Percentiles rank a stretch among this genome's conserved stretches.
These are phyloP conservation scores for Phylloscopus collybita DNA, from an alignment of 2,797 vertebrate genomes.

Conservation along the genomic window DNA sequence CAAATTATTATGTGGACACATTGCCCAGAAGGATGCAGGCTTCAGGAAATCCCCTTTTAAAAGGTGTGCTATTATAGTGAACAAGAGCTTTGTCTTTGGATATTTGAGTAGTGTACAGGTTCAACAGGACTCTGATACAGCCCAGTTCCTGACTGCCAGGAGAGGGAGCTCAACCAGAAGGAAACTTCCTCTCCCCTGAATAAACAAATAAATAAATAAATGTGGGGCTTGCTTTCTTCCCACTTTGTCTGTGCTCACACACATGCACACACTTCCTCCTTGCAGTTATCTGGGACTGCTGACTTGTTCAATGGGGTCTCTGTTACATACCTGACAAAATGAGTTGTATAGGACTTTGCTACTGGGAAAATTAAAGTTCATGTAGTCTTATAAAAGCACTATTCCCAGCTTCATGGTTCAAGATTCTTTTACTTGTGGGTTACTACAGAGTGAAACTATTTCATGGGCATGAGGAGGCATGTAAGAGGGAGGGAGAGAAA, in stretches of 20 bases:
- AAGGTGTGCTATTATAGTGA: neutral
- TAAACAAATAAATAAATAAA: neutral
- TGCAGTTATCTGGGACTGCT: neutral
- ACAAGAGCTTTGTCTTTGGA: neutral
- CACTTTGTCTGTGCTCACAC: neutral
- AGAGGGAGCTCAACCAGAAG: constrained; percentile 47
- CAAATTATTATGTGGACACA: neutral
- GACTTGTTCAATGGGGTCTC: rapidly evolving
- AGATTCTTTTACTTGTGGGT: neutral
- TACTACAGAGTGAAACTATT: neutral
- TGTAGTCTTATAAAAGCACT: neutral
- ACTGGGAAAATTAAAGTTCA: neutral
- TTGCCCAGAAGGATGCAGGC: neutral
- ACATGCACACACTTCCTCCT: neutral
- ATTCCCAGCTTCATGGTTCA: neutral
- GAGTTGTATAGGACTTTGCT: neutral
- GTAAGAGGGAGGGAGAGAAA: neutral
- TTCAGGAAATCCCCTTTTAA: neutral
- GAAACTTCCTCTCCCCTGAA: neutral
- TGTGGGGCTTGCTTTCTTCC: neutral
- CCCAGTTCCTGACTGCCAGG: neutral
- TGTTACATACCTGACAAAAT: neutral
- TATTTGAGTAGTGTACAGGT: neutral
- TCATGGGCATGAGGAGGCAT: neutral
- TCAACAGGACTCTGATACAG: neutral